These are phyloP conservation scores for Sebastolobus altivelis DNA, from an alignment of 2,797 vertebrate genomes.

Conservation along the genomic window DNA sequence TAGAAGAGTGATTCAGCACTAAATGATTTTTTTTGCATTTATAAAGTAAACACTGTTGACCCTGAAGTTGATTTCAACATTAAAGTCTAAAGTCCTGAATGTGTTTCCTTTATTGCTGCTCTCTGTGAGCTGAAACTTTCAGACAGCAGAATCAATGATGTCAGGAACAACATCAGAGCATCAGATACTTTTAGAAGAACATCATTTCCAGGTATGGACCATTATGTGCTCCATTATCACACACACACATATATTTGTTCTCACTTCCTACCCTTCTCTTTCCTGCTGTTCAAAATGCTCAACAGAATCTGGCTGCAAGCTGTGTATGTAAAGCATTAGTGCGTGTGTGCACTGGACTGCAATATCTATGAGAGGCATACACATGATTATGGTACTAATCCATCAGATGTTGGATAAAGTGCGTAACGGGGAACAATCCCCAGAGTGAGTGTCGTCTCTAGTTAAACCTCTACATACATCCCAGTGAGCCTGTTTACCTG, in stretches of 20 bases:
- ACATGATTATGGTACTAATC: slow-evolving; percentile 9
- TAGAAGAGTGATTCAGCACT: neutral
- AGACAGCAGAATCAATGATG: neutral
- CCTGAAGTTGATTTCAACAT: neutral
- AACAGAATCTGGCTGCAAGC: neutral
- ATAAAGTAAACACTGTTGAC: slow-evolving; percentile 2
- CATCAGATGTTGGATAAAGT: slow-evolving; percentile 8
- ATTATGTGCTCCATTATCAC: slow-evolving; percentile 9
- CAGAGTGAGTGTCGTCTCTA: neutral
- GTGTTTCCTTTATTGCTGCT: neutral
- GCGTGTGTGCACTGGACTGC: slow-evolving; percentile 20
- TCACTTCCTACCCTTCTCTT: neutral
- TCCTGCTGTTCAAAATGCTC: slow-evolving; percentile 2
- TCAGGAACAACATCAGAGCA: neutral
- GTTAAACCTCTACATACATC: slow-evolving; percentile 3
- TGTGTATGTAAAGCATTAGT: slow-evolving; percentile 29
- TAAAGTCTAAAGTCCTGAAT: neutral
- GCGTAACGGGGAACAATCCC: slow-evolving; percentile 3
- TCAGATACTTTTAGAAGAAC: slow-evolving; percentile 8
- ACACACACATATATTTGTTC: slow-evolving; percentile 12
- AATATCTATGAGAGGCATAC: slow-evolving; percentile 9
- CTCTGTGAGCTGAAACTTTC: neutral
- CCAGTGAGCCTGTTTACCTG: slow-evolving; percentile 87
- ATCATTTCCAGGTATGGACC: slow-evolving; percentile 9
- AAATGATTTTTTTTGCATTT: neutral